Base-by-base conservation (phyloP, 2,888 invertebrate genomes). In the Caradrina kadenii region DNA sequence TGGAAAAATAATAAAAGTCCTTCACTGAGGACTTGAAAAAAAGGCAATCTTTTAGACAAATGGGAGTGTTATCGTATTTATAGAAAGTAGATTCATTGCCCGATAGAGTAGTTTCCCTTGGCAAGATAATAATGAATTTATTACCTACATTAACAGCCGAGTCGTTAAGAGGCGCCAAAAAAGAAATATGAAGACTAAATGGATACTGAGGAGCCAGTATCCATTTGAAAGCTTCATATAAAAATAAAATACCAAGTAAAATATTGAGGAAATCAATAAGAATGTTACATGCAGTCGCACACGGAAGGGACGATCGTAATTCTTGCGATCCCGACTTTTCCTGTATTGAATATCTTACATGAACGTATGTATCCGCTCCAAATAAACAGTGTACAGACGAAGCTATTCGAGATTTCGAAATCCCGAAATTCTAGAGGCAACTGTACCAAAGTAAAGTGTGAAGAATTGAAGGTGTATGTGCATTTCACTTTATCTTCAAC, bases 301-400 rank as follows among this genome's bases (percentile, higher is more conserved):
- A 76, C 76, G 80, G 75, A 84, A 84, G 78, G 63, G 69, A 74
- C 70, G 76, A 60, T 77, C 78, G 70, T 82, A 82, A 83, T 82
- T 86, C 84, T 82, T 84, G 83, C 82, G 76, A 84, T 80, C 64
- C 79, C 72, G 79, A 73, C 73, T 82, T 85, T 81, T 77, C 81
- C 79, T 72, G 82, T 80, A 86, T 89, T 82, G 79, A 86, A 86
- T 86, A 81, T 85, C 84, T 86, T 83, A 82, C 83, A 86, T 84
- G 62, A 70, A 79, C 73, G 56, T 69, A 60, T 48, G 58, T 79
- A 80, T 82, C 76, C 79, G 66, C 50, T 76, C 55, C 63, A 73
- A 72, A 81, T 82, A 73, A 79, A 79, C 76, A 65, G 69, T 65
- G 59, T 56, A 26, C 70, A 69, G 22, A 50, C 61, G 45, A 71